Base-by-base conservation (phyloP, 2,888 invertebrate species). In the Leptogaster cylindrica region DNA sequence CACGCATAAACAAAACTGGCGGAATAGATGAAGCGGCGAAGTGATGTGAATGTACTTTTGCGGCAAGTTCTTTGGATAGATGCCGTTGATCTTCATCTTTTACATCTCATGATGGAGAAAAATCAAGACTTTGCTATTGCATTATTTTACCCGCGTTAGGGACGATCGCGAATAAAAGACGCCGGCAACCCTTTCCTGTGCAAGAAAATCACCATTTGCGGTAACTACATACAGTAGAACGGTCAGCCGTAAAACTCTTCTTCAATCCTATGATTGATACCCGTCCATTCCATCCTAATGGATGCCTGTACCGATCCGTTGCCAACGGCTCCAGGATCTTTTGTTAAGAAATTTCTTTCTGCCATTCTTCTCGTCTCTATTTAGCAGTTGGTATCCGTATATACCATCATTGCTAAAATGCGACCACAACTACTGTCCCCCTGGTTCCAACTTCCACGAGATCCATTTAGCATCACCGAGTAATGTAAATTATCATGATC, bases 1-100 rank as follows among this genome's bases (percentile, higher is more conserved):
- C 12, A 46, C 46, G 46, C 46, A 46, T 46, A 46, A 46, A 46
- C 46, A 46, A 46, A 10, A 46, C 46, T 25, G 46, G 46, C n/a
- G n/a, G n/a, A n/a, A n/a, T n/a, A 20, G 23, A 16, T 23, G n/a
- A 25, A n/a, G 16, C 46, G 46, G 25, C 4, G 6, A 8, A 16
- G 16, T 25, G 46, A 25, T 46, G 46, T 46, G 23, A 46, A 46
- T 46, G 46, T 25, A 46, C 46, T 25, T 25, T 46, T 46, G 23
- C 23, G 23, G 46, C 46, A 20, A 20, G n/a, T 20, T 23, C 25
- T 25, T 31, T 31, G 23, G 25, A 8, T 16, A 25, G n/a, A 23
- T 23, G 25, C 23, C 20, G n/a, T 46, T 46, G 46, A 46, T 46
- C 46, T 46, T 46, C 10, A n/a, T n/a, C 12, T 2, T n/a, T 25